Conservation (phyloP, 2,888 invertebrate species). For the Siphlonurus alternatus region DNA sequence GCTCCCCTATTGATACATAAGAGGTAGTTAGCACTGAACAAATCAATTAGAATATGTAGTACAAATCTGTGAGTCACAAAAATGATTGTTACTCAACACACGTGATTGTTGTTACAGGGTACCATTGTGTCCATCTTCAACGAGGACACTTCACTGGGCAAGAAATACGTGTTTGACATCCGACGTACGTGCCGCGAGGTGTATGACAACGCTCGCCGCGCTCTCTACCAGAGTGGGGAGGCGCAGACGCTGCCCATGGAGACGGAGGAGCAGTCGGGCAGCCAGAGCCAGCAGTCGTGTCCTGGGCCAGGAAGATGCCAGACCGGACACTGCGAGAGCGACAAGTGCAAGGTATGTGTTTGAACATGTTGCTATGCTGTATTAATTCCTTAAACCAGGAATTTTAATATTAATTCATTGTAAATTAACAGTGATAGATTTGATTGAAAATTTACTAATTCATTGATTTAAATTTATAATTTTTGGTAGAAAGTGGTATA, state of each 20-base stretch:
- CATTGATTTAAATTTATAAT: too few species aligned
- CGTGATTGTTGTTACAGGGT: too few species aligned
- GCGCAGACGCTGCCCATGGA: not conserved
- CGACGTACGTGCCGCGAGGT: slow-evolving; percentile 76
- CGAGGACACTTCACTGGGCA: slow-evolving; percentile 69
- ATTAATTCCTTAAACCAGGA: too few species aligned
- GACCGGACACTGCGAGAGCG: slow-evolving; percentile 7
- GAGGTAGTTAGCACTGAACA: too few species aligned
- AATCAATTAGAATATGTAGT: not conserved
- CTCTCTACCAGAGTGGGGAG: slow-evolving; percentile 36
- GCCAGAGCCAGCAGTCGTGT: not conserved
- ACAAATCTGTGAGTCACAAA: not conserved
- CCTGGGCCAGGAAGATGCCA: not conserved
- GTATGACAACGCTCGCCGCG: slow-evolving; percentile 70
- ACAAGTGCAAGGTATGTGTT: slow-evolving; percentile 11
- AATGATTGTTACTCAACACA: not conserved
- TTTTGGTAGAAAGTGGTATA: too few species aligned
- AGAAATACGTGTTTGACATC: slow-evolving; percentile 83
- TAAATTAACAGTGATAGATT: too few species aligned
- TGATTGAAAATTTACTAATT: too few species aligned
- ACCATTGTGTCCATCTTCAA: slow-evolving; percentile 83
- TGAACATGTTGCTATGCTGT: too few species aligned
- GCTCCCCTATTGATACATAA: too few species aligned
- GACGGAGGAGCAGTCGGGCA: not conserved
- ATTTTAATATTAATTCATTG: too few species aligned